phyloP scores from a whole-genome alignment of 30 jellyfish, hydroid and myxozoan genomes.

The Hydractinia echinata region DNA sequence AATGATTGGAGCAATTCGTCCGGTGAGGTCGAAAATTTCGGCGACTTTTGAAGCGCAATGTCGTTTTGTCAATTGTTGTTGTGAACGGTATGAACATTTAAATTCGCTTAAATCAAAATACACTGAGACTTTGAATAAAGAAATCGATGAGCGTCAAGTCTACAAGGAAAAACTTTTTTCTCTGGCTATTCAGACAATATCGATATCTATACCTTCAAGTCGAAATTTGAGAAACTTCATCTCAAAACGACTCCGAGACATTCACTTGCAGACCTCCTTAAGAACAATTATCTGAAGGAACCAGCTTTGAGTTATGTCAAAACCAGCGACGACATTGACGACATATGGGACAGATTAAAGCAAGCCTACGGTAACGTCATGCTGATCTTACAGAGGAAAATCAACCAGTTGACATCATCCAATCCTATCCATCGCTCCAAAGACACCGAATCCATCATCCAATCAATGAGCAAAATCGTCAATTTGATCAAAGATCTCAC shows the following conservation, averaged over 20 bases:
- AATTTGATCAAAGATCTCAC: constrained; percentile 24
- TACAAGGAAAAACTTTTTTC: not conserved
- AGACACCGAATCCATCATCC: not conserved
- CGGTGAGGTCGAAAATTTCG: no score
- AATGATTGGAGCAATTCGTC: no score
- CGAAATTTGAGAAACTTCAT: constrained; percentile 10
- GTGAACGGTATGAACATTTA: constrained; percentile 8
- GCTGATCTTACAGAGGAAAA: no score
- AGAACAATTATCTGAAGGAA: not conserved
- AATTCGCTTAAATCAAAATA: constrained; percentile 4
- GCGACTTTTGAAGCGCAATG: no score
- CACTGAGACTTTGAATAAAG: not conserved
- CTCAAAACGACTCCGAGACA: constrained; percentile 10
- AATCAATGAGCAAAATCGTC: not conserved
- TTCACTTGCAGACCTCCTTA: constrained; percentile 20
- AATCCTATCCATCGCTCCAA: not conserved
- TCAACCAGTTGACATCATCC: no score
- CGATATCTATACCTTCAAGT: constrained; percentile 15
- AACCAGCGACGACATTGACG: constrained; percentile 14
- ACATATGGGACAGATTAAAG: not conserved
- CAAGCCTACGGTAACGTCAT: not conserved
- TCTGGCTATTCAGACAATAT: constrained; percentile 11
- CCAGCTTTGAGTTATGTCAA: not conserved
- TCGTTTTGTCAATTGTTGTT: no score
- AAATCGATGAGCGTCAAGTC: not conserved